Percentiles rank a stretch among this genome's conserved stretches.
Evolutionary conservation across 2,113 vertebrate species (phyloP).

Genomic region (Pimephales promelas): DNA sequence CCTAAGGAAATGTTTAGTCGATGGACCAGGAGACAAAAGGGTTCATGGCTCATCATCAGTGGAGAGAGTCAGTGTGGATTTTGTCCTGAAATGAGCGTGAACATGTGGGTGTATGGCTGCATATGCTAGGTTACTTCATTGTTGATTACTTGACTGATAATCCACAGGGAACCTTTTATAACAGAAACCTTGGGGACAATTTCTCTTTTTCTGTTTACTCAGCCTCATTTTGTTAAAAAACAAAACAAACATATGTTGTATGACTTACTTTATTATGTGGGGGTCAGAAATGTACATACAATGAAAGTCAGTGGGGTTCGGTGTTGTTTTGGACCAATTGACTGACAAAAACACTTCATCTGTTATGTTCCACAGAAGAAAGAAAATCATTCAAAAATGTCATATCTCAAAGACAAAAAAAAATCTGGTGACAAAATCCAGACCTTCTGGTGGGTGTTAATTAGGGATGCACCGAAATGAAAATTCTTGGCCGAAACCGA

Average conservation of each 20-base stretch:
- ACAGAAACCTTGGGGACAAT: neutral
- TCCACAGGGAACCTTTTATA: neutral
- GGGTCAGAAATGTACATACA: no score
- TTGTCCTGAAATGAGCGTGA: conserved; percentile 65
- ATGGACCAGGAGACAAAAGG: conserved; percentile 52
- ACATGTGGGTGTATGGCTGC: conserved; percentile 68
- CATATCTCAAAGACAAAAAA: neutral
- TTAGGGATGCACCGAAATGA: no score
- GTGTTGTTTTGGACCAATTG: no score
- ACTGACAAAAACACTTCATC: neutral
- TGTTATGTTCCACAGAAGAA: neutral
- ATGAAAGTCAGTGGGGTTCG: neutral
- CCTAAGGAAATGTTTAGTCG: conserved; percentile 68
- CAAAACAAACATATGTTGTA: no score
- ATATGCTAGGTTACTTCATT: neutral
- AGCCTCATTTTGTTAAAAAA: neutral
- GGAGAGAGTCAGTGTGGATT: conserved; percentile 44
- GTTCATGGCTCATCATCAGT: conserved; percentile 62
- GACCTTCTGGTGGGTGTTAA: neutral
- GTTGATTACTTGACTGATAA: neutral
- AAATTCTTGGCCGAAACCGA: no score
- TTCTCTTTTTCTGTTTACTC: neutral
- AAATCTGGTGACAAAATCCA: neutral
- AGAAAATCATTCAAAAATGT: neutral
- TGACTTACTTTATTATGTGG: no score